Base-by-base conservation (phyloP, 2,888 invertebrate species). In the Drosophila anomalipes region DNA sequence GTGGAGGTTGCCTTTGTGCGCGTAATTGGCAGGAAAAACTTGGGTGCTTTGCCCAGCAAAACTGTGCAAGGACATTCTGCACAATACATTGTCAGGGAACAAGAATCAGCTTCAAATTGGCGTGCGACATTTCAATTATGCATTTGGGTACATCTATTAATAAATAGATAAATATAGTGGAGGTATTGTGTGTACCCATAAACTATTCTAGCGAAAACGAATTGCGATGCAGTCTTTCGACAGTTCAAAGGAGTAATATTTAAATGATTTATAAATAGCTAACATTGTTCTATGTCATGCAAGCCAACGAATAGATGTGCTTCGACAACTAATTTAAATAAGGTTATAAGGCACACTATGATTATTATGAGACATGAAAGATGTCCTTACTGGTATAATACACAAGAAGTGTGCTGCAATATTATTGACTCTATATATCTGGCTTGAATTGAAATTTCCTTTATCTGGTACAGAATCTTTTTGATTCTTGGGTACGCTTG, bases 21-120 rank as follows among this genome's bases (percentile, higher is more conserved):
- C 74, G 74, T 86, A 88, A 88, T 83, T 89, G 84, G 80, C 68
- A 71, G 81, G 56, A 70, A 74, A 74, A 79, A 65, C 79, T 67
- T 41, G 56, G 32, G 22, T 39, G 19, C 30, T 56, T 47, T 7
- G 16, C 47, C 16, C 47, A 26, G 44, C 35, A 52, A 30, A 30
- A 41, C 30, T 51, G 60, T 51, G 32, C 60, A 68, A 49, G 57
- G 49, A 22, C 39, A 52, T 26, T 16, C 32, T 26, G 28, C 16
- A 44, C 65, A 49, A 39, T 12, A 49, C 14, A 53, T 39, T 61
- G 52, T 44, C 16, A 22, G 28, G n/a, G 39, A 12, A 10, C 67
- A 56, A 39, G 39, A 47, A 49, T 68, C 61, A 61, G 39, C 53
- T 53, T 30, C 28, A 33, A 35, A 35, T 37, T 39, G 52, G 30